Evolutionary conservation across 2,888 invertebrate genomes (phyloP).

Genomic region (Lepidochrysops patricia): DNA sequence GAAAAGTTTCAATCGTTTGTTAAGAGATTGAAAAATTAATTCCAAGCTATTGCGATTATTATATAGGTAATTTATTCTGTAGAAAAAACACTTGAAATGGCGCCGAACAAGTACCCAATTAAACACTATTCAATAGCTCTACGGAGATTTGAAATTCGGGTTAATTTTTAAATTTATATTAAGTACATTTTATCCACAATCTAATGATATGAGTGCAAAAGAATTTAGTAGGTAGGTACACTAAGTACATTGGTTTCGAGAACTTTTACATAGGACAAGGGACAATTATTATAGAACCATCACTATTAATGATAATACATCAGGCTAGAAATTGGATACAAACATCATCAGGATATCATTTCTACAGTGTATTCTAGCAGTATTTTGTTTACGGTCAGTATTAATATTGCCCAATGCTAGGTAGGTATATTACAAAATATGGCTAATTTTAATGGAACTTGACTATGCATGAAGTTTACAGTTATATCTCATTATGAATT

Average conservation of each 20-base stretch:
- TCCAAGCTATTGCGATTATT: neutral
- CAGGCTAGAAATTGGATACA: no score
- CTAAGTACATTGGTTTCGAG: slow-evolving; percentile 3
- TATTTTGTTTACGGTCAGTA: no score
- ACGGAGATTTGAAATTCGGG: slow-evolving; percentile 1
- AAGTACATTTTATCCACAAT: neutral
- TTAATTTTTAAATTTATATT: neutral
- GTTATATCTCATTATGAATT: neutral
- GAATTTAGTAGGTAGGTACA: neutral
- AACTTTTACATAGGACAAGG: no score
- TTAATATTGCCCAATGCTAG: no score
- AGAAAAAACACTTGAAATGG: neutral
- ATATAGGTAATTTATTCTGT: no score
- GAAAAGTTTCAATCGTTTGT: neutral
- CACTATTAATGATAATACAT: no score
- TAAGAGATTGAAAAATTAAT: neutral
- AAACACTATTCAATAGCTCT: neutral
- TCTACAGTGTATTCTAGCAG: no score
- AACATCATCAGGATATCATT: no score
- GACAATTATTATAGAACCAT: no score
- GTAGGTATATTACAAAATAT: no score
- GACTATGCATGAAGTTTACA: neutral
- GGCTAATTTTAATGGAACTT: neutral
- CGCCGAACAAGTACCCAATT: neutral
- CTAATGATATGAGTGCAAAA: slow-evolving; percentile 5